Percentiles rank a stretch among this genome's conserved stretches.
Conservation (phyloP, 2,888 invertebrate species). For the Pristionchus fissidentatus region DNA sequence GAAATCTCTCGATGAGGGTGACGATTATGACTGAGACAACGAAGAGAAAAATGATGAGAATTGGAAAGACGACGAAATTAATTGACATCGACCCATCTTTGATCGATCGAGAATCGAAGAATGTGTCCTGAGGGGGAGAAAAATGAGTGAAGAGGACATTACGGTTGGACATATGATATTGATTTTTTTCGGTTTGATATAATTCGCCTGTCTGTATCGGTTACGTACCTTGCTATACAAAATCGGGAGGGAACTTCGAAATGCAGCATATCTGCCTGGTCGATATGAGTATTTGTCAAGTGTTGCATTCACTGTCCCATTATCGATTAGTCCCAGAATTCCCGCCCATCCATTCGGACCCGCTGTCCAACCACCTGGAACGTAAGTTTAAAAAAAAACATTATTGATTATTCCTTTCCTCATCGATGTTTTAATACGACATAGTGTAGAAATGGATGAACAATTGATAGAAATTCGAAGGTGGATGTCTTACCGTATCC, state of each 20-base stretch:
- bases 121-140: conserved; percentile 42
- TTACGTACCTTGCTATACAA: conserved; percentile 44
- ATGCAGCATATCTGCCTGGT: not conserved
- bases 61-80: conserved; percentile 41
- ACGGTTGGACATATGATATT: not conserved
- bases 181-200: too few species aligned
- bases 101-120: conserved; percentile 44
- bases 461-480: not conserved
- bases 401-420: not conserved
- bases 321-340: conserved; percentile 37
- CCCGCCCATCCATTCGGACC: conserved; percentile 46
- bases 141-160: not conserved
- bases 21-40: conserved; percentile 35
- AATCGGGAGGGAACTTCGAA: conserved; percentile 39
- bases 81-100: conserved; percentile 45
- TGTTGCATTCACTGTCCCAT: conserved; percentile 43
- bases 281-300: conserved; percentile 46
- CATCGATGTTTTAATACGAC: too few species aligned
- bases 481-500: conserved; percentile 27
- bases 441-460: too few species aligned
- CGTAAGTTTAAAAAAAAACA: not conserved
- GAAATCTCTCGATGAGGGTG: conserved; percentile 4
- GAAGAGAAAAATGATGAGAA: conserved; percentile 29
- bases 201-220: not conserved
- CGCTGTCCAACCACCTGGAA: conserved; percentile 40